Percentiles rank a stretch among this genome's conserved stretches.
phyloP scores from a whole-genome alignment of 2,888 invertebrate species.

The Eledona agricola region DNA sequence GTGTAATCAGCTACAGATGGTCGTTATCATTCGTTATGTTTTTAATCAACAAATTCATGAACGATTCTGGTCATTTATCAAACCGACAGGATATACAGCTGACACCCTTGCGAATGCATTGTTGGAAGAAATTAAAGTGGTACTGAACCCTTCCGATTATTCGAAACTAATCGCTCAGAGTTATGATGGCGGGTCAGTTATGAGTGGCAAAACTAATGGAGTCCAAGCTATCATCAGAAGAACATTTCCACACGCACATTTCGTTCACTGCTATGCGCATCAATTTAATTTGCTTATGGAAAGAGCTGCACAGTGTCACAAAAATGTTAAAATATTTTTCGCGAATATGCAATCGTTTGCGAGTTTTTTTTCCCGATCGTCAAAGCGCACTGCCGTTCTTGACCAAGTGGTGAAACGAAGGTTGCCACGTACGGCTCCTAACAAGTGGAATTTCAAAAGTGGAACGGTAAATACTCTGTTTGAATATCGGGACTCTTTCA shows the following conservation, averaged over 20 bases:
- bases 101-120: conserved; percentile 3
- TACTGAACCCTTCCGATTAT: background rate
- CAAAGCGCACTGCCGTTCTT: conserved; percentile 33
- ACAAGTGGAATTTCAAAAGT: conserved; percentile 45
- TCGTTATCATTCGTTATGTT: conserved; percentile 14
- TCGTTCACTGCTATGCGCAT: conserved; percentile 46
- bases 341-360: conserved; percentile 35
- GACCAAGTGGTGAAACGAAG: conserved; percentile 35
- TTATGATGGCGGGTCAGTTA: conserved; percentile 47
- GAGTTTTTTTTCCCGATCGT: conserved; percentile 31
- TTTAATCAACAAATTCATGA: conserved; percentile 1
- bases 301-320: conserved; percentile 30
- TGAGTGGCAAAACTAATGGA: conserved; percentile 30
- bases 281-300: conserved; percentile 44
- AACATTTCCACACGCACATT: conserved; percentile 38
- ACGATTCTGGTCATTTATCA: conserved; percentile 10
- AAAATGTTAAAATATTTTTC: conserved; percentile 41
- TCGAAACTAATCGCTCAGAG: conserved; percentile 43
- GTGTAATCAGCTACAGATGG: conserved; percentile 1
- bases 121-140: background rate
- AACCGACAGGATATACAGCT: conserved; percentile 1
- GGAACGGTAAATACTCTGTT: conserved; percentile 41
- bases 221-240: conserved; percentile 46
- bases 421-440: conserved; percentile 32
- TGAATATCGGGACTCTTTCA: conserved; percentile 36